Base-by-base conservation (phyloP, 1,140 invertebrate species). In the Acromyrmex charruanus region DNA sequence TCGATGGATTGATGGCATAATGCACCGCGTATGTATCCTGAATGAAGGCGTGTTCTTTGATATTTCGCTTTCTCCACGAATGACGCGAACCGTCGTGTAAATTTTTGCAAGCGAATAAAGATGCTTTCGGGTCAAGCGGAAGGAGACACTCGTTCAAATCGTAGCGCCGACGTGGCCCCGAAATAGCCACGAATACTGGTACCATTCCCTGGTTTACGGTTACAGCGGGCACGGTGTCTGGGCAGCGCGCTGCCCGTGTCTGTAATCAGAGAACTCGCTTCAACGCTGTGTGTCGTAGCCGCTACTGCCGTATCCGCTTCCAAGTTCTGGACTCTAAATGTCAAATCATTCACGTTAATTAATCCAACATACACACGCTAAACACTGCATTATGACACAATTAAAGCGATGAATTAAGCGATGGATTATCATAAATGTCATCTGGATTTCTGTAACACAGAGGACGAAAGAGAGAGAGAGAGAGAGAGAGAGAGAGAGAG, bases 181-280 rank as follows among this genome's bases (percentile, higher is more conserved):
- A 91, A 91, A 91, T 91, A 91, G 89, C 89, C 81, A 77, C 87
- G 89, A 91, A 90, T 88, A 90, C 89, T 90, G 89, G 89, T 90
- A 90, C 88, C 89, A 90, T 90, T 88, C 89, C 82, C 89, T 84
- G 89, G 89, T 91, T 91, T 91, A 91, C 90, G 90, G 89, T 90
- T 90, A 90, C 90, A 91, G 89, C 90, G 63, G 86, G 77, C 89
- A 91, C 89, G 89, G 90, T 91, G 90, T 84, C 89, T 89, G 90
- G 89, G 89, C 87, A 91, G 82, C 89, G 87, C 89, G 89, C 84
- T 90, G 74, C 59, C 89, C 90, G 87, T 91, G 87, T 91, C 89
- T 91, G 90, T 90, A 91, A 91, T 89, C 88, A 90, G 90, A 91
- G 89, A 91, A 86, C 89, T 75, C 86, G 85, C 85, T 72, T 87